Conservation (phyloP, 2,888 invertebrate genomes). For the Heliconius sara region DNA sequence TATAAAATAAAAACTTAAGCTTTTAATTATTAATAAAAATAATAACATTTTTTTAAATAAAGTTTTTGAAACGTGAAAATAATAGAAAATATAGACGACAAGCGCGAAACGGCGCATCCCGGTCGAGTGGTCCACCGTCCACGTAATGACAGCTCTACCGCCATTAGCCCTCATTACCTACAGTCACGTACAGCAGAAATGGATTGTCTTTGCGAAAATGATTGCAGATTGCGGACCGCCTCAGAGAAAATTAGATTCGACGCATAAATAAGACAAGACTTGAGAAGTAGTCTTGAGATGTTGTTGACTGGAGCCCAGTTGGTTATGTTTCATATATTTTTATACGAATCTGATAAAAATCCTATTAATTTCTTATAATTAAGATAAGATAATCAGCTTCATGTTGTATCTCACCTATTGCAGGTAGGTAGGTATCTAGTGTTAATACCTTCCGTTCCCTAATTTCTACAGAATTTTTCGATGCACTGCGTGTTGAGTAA, state of each 20-base stretch:
- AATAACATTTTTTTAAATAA: neutral
- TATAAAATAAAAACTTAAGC: neutral
- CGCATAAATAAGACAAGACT: conserved; percentile 69
- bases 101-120: conserved; percentile 49
- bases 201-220: conserved; percentile 84
- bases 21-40: neutral
- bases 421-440: too few relatives aligned
- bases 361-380: too few relatives aligned
- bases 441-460: too few relatives aligned
- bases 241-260: conserved; percentile 80
- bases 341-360: too few relatives aligned
- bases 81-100: conserved; percentile 22
- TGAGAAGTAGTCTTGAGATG: conserved; percentile 52
- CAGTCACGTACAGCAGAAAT: conserved; percentile 82
- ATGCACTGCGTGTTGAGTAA: too few relatives aligned
- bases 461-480: too few relatives aligned
- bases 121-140: conserved; percentile 56
- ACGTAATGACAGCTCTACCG: conserved; percentile 75
- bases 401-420: too few relatives aligned
- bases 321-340: neutral
- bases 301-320: conserved; percentile 22
- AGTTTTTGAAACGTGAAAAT: conserved; percentile 6
- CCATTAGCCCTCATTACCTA: conserved; percentile 81
- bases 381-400: too few relatives aligned
- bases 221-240: conserved; percentile 81